Conservation (phyloP, 1,140 invertebrate species). For the Drosophila takahashii region DNA sequence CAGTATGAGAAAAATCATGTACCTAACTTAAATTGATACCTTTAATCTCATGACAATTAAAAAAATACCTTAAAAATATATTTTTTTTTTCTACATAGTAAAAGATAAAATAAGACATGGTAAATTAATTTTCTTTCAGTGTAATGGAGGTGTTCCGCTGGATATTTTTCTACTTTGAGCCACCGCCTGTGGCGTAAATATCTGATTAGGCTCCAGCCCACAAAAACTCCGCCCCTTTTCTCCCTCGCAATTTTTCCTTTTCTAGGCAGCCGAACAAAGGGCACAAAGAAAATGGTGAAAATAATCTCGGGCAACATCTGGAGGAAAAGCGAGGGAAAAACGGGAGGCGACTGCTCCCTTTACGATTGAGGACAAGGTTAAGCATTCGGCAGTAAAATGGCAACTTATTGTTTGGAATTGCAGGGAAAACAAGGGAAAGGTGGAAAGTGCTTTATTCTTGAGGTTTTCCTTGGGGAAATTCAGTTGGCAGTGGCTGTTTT, state of each 20-base stretch:
- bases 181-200: constrained; percentile 61
- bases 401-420: constrained; percentile 61
- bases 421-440: constrained; percentile 35
- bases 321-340: constrained; percentile 7
- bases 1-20: neutral
- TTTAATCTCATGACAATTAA: neutral
- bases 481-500: neutral
- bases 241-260: constrained; percentile 13
- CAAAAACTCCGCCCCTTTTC: neutral
- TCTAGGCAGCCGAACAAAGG: constrained; percentile 41
- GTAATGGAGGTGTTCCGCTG: constrained; percentile 20
- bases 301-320: constrained; percentile 54
- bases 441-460: constrained; percentile 19
- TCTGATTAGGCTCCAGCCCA: constrained; percentile 57
- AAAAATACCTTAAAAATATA: too few species aligned
- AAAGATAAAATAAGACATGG: neutral
- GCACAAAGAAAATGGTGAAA: constrained; percentile 53
- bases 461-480: constrained; percentile 39
- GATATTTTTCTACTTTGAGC: constrained; percentile 43
- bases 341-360: constrained; percentile 30
- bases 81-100: neutral
- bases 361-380: constrained; percentile 61
- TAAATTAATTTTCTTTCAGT: neutral
- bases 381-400: constrained; percentile 61
- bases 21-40: neutral